Percentiles rank a stretch among this genome's conserved stretches.
Conservation (phyloP, 2,888 invertebrate genomes). For the Empis livida region DNA sequence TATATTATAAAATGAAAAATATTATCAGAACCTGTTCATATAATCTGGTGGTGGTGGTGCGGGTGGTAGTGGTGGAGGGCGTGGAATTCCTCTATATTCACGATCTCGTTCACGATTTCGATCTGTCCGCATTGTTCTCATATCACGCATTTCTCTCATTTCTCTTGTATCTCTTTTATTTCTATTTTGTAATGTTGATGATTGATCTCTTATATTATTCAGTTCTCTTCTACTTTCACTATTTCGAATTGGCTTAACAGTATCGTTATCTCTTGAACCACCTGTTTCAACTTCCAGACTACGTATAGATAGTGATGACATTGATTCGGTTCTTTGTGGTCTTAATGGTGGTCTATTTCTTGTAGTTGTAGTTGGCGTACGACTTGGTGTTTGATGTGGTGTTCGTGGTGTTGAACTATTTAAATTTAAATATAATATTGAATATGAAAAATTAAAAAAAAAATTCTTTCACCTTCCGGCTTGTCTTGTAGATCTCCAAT, state of each 20-base stretch:
- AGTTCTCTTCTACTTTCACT: conserved; percentile 8
- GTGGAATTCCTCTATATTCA: conserved; percentile 16
- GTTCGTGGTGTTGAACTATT: background rate
- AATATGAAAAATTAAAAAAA: no score
- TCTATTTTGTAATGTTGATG: background rate
- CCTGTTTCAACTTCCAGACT: no score
- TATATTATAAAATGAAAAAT: no score
- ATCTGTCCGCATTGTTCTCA: conserved; percentile 3
- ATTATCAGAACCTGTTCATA: conserved; percentile 25
- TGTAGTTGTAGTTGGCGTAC: background rate
- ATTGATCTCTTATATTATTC: no score
- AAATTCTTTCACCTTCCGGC: no score
- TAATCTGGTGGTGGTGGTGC: conserved; percentile 26
- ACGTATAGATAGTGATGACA: no score
- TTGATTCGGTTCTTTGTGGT: background rate
- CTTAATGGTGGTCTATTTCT: background rate
- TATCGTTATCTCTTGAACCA: background rate
- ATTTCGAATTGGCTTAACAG: conserved; percentile 1
- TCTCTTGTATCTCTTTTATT: background rate
- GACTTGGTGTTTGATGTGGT: background rate
- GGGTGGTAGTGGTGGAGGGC: conserved; percentile 20
- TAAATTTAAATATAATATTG: no score
- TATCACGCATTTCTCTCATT: background rate
- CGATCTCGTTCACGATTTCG: conserved; percentile 13
- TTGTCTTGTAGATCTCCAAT: no score